phyloP scores from a whole-genome alignment of 2,113 vertebrate genomes.

The Ranitomeya imitator region DNA sequence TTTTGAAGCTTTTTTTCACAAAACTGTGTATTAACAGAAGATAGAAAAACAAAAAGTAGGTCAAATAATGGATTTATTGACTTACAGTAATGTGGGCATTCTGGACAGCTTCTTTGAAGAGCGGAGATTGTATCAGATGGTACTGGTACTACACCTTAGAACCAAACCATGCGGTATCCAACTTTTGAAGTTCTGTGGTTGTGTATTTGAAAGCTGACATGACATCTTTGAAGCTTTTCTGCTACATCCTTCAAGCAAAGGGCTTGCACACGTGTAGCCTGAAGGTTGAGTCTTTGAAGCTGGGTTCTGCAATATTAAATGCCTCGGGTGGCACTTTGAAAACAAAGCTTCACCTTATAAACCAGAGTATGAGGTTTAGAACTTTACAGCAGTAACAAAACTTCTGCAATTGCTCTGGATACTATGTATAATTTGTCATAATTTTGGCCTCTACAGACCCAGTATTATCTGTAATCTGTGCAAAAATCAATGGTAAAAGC shows the following conservation, averaged over 20 bases:
- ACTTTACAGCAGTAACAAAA: conserved; percentile 20
- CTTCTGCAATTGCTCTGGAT: background rate
- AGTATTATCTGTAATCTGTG: background rate
- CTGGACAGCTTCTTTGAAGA: conserved; percentile 24
- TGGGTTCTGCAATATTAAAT: conserved; percentile 39
- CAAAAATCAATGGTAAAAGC: background rate
- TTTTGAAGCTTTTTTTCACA: background rate
- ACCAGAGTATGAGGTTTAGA: conserved; percentile 24
- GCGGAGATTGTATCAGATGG: conserved; percentile 2
- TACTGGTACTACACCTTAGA: conserved; percentile 39
- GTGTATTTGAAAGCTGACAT: conserved; percentile 31
- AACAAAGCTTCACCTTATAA: conserved; percentile 33
- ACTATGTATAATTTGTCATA: background rate
- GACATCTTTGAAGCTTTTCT: conserved; percentile 36
- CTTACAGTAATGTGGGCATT: conserved; percentile 22
- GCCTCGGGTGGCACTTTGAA: conserved; percentile 33
- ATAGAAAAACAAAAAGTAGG: background rate
- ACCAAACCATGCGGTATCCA: conserved; percentile 11
- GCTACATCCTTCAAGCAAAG: conserved; percentile 43
- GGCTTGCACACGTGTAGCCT: conserved; percentile 33
- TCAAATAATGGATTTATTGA: background rate
- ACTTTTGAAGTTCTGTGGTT: conserved; percentile 43
- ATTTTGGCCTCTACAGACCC: background rate
- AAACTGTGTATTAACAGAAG: background rate
- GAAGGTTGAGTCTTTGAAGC: conserved; percentile 41